Conservation (phyloP, 2,888 invertebrate species). For the Nymphalis polychloros region DNA sequence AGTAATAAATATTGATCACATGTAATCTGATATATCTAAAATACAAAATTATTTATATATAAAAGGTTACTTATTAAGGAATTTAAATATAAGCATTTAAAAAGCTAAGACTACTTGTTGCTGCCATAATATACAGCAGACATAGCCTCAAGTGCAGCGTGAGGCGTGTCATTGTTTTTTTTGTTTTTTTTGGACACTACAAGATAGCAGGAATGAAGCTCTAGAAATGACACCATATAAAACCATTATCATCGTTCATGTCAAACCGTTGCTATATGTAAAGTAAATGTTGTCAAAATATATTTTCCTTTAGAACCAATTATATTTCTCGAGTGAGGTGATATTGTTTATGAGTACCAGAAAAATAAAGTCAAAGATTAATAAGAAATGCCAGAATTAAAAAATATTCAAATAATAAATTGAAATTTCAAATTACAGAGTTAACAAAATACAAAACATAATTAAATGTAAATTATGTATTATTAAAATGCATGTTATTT, state of each 20-base stretch:
- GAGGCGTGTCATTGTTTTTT: background rate
- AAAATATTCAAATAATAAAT: too few species aligned
- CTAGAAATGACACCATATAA: conserved; percentile 6
- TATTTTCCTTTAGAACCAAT: conserved; percentile 24
- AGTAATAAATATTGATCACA: too few species aligned
- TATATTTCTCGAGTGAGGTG: conserved; percentile 6
- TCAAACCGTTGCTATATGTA: conserved; percentile 10
- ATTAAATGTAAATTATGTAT: background rate
- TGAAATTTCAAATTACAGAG: too few species aligned
- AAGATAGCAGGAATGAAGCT: background rate
- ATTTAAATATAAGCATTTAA: too few species aligned
- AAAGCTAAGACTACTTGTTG: background rate
- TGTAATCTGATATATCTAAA: too few species aligned
- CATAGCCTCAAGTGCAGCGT: background rate
- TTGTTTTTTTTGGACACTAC: background rate
- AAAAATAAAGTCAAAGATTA: too few species aligned
- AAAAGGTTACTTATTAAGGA: too few species aligned
- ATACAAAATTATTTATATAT: too few species aligned
- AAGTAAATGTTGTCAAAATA: conserved; percentile 18
- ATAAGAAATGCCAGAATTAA: too few species aligned
- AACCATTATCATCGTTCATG: conserved; percentile 19
- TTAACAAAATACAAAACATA: background rate
- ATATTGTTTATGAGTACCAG: background rate
- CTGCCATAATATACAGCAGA: background rate
- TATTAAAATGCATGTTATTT: background rate